Conservation (phyloP, 1,140 invertebrate genomes). For the Heliconius congener region DNA sequence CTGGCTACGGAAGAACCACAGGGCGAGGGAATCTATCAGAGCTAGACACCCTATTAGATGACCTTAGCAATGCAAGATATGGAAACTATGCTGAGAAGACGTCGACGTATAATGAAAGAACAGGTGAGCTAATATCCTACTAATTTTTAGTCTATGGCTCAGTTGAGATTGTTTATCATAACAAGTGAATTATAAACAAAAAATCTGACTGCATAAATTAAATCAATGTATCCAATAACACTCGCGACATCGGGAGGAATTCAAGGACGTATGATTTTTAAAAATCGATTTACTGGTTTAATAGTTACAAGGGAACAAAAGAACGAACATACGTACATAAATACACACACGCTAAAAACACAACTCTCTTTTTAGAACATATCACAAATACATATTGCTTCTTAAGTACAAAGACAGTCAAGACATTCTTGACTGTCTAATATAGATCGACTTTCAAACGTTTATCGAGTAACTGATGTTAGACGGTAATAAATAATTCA, state of each 20-base stretch:
- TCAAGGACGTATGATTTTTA: too few species aligned
- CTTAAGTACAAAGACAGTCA: not conserved
- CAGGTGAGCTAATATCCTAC: constrained; percentile 42
- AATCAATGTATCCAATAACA: too few species aligned
- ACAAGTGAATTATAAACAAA: too few species aligned
- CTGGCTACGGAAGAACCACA: constrained; percentile 63
- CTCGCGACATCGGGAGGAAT: too few species aligned
- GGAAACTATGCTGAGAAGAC: constrained; percentile 77
- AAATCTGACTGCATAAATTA: too few species aligned
- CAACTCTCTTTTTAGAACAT: too few species aligned
- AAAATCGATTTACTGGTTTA: too few species aligned
- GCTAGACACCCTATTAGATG: constrained; percentile 94
- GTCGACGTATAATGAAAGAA: constrained; percentile 55
- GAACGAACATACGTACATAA: too few species aligned
- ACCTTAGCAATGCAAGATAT: constrained; percentile 93
- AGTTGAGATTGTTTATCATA: too few species aligned
- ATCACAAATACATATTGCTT: too few species aligned
- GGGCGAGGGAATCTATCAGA: constrained; percentile 90
- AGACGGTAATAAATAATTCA: constrained; percentile 12
- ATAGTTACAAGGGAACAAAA: too few species aligned
- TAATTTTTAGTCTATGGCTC: not conserved
- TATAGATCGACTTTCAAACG: not conserved
- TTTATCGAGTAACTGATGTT: not conserved
- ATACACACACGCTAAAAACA: too few species aligned
- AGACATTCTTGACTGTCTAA: not conserved